Evolutionary conservation across 2,888 invertebrate species (phyloP).

Genomic region (Itoplectis maculator): DNA sequence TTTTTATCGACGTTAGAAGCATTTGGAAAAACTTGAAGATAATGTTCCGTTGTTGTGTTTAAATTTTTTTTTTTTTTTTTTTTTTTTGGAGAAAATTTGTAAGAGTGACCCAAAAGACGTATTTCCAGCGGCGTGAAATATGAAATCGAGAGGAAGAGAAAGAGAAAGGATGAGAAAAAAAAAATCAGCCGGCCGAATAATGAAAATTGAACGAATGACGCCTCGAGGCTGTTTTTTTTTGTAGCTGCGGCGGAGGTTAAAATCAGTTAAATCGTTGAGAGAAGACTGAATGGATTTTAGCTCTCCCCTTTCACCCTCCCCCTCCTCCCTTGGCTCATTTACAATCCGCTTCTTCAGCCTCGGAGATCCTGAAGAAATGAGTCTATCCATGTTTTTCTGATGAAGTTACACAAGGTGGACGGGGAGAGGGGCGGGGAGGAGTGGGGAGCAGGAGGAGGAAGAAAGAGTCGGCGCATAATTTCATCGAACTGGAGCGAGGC

Average conservation of each 20-base stretch:
- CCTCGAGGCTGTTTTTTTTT: neutral
- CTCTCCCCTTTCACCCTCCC: too few species aligned
- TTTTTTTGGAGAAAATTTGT: too few species aligned
- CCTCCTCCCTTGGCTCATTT: constrained; percentile 32
- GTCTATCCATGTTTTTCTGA: constrained; percentile 28
- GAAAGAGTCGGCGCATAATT: neutral
- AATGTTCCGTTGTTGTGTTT: too few species aligned
- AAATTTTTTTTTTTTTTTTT: too few species aligned
- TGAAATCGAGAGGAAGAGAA: constrained; percentile 47
- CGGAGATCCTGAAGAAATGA: neutral
- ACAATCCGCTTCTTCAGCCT: neutral
- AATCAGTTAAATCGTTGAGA: too few species aligned
- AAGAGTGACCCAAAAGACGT: too few species aligned
- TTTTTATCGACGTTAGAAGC: too few species aligned
- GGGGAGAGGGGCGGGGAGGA: neutral
- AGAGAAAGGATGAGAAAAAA: neutral
- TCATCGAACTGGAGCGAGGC: constrained; percentile 68
- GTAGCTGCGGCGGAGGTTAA: constrained; percentile 2
- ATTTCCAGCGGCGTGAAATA: constrained; percentile 63
- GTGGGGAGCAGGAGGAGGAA: too few species aligned
- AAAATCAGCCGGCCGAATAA: constrained; percentile 61
- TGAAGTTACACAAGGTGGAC: constrained; percentile 2
- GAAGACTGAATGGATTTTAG: neutral
- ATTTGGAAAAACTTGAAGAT: too few species aligned
- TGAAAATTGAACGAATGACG: constrained; percentile 66